Evolutionary conservation across 2,888 invertebrate genomes (phyloP), one percentile per base, ranked within the genome.

Genomic region (Steinernema carpocapsae): DNA sequence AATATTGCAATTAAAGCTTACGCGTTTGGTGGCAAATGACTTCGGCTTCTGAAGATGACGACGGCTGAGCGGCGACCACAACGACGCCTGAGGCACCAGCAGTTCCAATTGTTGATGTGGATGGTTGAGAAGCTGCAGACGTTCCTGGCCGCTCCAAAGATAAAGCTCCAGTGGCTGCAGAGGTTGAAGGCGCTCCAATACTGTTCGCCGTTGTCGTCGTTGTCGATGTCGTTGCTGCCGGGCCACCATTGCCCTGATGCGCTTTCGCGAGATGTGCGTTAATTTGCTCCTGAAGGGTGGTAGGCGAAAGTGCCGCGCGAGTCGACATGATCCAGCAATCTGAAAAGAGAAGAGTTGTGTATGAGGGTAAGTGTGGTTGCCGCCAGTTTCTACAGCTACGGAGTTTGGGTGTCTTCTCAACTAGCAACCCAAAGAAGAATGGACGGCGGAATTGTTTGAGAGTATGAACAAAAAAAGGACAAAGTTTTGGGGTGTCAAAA

Each of bases 241-340:
- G 64, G 19, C 64, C 64, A 6, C 64, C 64, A 64, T 64, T 64
- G 29, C 64, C 64, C 64, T 22, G 64, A 32, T 37, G 64, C 64
- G 64, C 17, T 26, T 64, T 64, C 37, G 64, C 37, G 64, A 64
- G 64, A 64, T 64, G 64, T 37, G 64, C 32, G 32, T 64, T 64
- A 59, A 85, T 75, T 26, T 83, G 80, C 73, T 86, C 86, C 64
- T 86, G 86, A 51, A 86, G 76, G 22, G 80, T 77, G 56, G 77
- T 75, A n/a, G 84, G 80, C 74, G 80, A 79, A 64, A 86, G 78
- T 7, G 86, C 86, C 32, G 84, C 79, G 64, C 83, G 77, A 12
- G 86, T 86, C 43, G 84, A 76, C 83, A 86, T 83, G 72, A 83
- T 86, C 83, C 84, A 86, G 77, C 85, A 85, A 59, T 83, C 86